A percentile compares a stretch with the other conserved stretches of the same genome.
phyloP scores from a whole-genome alignment of 2,888 invertebrate genomes.

The Yponomeuta sedellus region DNA sequence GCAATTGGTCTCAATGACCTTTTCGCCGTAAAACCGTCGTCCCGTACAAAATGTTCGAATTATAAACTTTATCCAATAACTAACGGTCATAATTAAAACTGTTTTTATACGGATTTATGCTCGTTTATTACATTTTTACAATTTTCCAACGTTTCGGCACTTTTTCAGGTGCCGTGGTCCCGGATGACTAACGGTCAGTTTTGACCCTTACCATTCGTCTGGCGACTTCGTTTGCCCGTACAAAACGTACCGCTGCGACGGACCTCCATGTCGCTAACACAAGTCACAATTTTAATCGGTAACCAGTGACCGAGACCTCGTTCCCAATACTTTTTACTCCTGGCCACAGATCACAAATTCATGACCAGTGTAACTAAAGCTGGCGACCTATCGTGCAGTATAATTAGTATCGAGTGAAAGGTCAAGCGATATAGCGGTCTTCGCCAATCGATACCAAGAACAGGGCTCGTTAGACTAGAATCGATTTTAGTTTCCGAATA shows the following conservation, averaged over 20 bases:
- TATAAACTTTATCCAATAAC: background rate
- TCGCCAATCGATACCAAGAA: background rate
- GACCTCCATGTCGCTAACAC: background rate
- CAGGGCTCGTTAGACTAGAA: background rate
- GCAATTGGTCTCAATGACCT: background rate
- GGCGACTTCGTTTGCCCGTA: background rate
- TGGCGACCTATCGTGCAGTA: background rate
- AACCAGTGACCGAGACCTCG: background rate
- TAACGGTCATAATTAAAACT: too few species aligned
- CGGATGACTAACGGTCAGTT: background rate
- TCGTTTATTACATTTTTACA: too few species aligned
- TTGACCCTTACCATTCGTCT: background rate
- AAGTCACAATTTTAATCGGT: background rate
- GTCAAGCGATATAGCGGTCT: background rate
- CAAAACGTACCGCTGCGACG: background rate
- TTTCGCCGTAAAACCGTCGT: background rate
- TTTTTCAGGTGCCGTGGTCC: too few species aligned
- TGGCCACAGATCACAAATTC: background rate
- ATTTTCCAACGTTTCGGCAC: too few species aligned
- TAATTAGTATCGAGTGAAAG: background rate
- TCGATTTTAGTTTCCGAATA: background rate
- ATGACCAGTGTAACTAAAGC: background rate
- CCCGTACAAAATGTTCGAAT: background rate
- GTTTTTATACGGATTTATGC: too few species aligned
- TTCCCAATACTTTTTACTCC: background rate